Percentiles rank a stretch among this genome's conserved stretches.
Conservation (phyloP, 2,797 vertebrate species). For the Heterohyrax brucei region DNA sequence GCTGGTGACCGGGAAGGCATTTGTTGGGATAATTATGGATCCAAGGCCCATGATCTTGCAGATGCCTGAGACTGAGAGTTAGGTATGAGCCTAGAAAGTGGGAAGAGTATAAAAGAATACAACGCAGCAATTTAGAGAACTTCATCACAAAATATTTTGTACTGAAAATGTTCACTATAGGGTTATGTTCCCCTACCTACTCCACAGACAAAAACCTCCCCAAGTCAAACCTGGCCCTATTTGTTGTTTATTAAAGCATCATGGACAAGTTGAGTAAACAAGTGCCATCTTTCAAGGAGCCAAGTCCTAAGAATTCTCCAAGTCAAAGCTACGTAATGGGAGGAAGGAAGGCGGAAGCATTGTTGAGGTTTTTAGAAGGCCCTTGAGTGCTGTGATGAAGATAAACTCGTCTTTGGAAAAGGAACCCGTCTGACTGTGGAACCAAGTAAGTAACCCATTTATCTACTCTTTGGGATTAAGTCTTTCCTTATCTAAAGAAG, state of each 20-base stretch:
- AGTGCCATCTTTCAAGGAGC: neutral
- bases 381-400: neutral
- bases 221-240: neutral
- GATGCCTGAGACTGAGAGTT: neutral
- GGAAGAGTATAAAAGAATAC: neutral
- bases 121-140: constrained; percentile 19
- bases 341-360: neutral
- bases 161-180: neutral
- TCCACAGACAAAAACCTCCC: constrained; percentile 8
- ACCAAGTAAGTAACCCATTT: constrained; percentile 80
- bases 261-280: neutral
- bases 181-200: neutral
- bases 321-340: neutral
- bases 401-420: constrained; percentile 75
- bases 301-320: neutral
- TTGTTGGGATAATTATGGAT: neutral
- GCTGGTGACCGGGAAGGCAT: neutral
- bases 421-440: constrained; percentile 76
- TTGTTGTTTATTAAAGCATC: neutral
- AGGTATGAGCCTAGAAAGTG: neutral
- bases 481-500: neutral
- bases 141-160: neutral
- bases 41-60: neutral
- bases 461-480: constrained; percentile 33
- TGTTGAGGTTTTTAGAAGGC: constrained; percentile 42